Conservation (phyloP, 2,888 invertebrate species). For the Camptogramma bilineatum region DNA sequence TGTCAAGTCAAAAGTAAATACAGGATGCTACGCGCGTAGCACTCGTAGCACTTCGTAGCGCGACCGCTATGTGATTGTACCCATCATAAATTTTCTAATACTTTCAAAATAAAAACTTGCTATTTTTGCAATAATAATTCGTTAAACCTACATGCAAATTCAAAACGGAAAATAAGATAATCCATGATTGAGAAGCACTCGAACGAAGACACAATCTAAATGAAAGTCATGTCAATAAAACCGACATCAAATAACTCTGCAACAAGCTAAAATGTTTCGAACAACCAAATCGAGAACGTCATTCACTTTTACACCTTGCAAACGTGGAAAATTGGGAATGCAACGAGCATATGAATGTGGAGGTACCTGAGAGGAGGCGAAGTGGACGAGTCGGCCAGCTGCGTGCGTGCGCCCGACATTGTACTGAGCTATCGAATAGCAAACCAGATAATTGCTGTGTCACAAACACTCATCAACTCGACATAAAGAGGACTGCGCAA, state of each 20-base stretch:
- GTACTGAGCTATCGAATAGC: conserved; percentile 10
- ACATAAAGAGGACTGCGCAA: conserved; percentile 56
- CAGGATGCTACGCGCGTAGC: conserved; percentile 9
- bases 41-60: not conserved
- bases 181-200: too few species aligned
- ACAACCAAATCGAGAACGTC: too few species aligned
- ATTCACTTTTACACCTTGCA: not conserved
- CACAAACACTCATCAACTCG: conserved; percentile 45
- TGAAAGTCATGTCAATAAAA: too few species aligned
- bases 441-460: conserved; percentile 26
- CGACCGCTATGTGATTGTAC: not conserved
- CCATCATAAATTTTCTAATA: too few species aligned
- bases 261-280: too few species aligned
- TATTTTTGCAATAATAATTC: too few species aligned
- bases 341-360: not conserved
- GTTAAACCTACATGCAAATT: too few species aligned
- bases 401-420: conserved; percentile 83
- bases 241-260: too few species aligned
- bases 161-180: too few species aligned
- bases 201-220: too few species aligned
- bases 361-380: conserved; percentile 88
- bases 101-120: too few species aligned
- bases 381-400: conserved; percentile 88
- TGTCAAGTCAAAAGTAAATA: not conserved
- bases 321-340: not conserved